phyloP scores from a whole-genome alignment of 1,140 invertebrate genomes.

The Eriosoma lanigerum region DNA sequence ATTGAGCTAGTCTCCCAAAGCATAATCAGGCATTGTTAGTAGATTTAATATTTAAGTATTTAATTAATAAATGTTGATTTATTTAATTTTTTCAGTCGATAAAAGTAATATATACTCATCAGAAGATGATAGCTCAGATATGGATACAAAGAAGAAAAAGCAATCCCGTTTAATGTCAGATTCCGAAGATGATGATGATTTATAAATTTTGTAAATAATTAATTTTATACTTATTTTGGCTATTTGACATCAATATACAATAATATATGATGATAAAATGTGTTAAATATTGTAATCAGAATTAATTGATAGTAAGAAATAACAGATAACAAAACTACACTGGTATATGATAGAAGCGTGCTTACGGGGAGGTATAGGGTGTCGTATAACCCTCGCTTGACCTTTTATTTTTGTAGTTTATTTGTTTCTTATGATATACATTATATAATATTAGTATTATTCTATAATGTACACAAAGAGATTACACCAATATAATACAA shows the following conservation, averaged over 20 bases:
- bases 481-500: no score
- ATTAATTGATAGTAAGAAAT: no score
- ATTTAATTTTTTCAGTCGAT: constrained; percentile 57
- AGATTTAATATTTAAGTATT: background rate
- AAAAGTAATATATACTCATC: constrained; percentile 85
- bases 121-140: constrained; percentile 85
- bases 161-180: constrained; percentile 80
- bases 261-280: background rate
- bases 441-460: no score
- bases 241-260: background rate
- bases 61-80: background rate
- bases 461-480: no score
- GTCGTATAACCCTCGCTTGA: no score
- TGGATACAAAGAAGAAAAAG: constrained; percentile 74
- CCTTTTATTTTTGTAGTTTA: no score
- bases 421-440: no score
- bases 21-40: no score
- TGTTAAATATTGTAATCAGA: background rate
- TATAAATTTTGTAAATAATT: constrained; percentile 18
- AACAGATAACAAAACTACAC: no score
- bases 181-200: constrained; percentile 68
- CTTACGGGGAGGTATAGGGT: no score
- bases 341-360: no score
- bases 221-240: background rate
- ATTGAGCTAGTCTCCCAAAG: no score